Evolutionary conservation across 2,888 invertebrate species (phyloP), one percentile per base, ranked within the genome.

Genomic region (Drosophila formosana): DNA sequence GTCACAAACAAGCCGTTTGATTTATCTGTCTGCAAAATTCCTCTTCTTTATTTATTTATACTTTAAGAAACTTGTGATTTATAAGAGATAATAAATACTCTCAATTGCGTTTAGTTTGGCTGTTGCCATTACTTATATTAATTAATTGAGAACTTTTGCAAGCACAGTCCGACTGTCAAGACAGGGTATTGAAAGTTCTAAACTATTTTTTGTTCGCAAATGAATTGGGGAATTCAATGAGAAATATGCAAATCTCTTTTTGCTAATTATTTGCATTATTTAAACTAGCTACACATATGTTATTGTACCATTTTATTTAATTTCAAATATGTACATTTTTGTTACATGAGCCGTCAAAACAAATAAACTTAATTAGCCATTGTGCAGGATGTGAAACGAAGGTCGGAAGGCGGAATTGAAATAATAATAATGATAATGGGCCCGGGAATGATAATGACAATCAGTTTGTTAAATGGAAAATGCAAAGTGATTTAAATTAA

Each of bases 401-500:
- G 18, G 26, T 9, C 30, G 18, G 1, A 18, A 13, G 32, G 0
- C 18, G 25, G 3, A 64, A 68, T 57, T 45, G 50, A 69, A 67
- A 69, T 78, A 41, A 25, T 32, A 45, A 50, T 61, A 39, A 37
- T 30, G 5, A 47, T 13, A 49, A 51, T 50, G 43, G 7, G 30
- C 41, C 41, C 55, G 47, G 7, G 23, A 43, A 52, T 64, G 47
- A 43, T 60, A 51, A 64, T 58, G 30, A 51, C 50, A 62, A 61
- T 61, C 61, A 28, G 52, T 47, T 51, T 8, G 25, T 18, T 41
- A 46, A 60, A 32, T 56, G 57, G 32, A 11, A 66, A 69, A 30
- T 53, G 47, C 47, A 66, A 66, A 72, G 71, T 72, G 68, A 78
- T 78, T 83, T 71, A 75, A 86, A 71, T 86, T 75, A 83, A 83